phyloP scores from a whole-genome alignment of 1,140 invertebrate genomes.

The Neodiprion virginianus region DNA sequence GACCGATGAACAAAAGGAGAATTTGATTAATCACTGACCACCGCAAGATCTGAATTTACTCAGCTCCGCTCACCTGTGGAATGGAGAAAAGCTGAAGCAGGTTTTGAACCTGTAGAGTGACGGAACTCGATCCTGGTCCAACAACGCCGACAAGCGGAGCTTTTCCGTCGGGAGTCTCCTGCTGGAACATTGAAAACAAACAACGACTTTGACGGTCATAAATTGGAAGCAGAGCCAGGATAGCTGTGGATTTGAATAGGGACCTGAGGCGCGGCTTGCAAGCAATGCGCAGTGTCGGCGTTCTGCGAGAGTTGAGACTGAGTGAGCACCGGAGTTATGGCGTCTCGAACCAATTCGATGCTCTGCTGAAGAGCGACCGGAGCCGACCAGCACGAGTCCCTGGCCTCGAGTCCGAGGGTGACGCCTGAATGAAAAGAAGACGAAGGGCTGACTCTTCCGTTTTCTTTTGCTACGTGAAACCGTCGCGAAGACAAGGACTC shows the following conservation, averaged over 20 bases:
- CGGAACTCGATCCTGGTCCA: constrained; percentile 73
- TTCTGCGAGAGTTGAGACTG: constrained; percentile 32
- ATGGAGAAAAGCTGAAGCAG: constrained; percentile 74
- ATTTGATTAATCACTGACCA: too few species aligned
- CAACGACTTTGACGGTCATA: neutral
- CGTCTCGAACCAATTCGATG: constrained; percentile 77
- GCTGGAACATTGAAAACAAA: constrained; percentile 21
- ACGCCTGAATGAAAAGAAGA: constrained; percentile 54
- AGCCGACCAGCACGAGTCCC: constrained; percentile 84
- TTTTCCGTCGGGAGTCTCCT: constrained; percentile 47
- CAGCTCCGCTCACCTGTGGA: constrained; percentile 56
- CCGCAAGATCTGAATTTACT: too few species aligned
- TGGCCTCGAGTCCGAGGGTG: constrained; percentile 77
- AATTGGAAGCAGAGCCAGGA: too few species aligned
- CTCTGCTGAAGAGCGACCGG: constrained; percentile 80
- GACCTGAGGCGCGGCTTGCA: constrained; percentile 32
- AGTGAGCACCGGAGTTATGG: constrained; percentile 61
- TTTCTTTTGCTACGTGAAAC: neutral
- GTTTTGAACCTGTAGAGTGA: constrained; percentile 80
- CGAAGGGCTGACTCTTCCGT: neutral
- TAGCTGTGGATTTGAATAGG: too few species aligned
- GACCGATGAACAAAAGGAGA: too few species aligned
- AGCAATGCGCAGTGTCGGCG: constrained; percentile 31
- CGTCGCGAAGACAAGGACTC: constrained; percentile 11
- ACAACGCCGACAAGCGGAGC: constrained; percentile 73